Evolutionary conservation across 1,140 invertebrate genomes (phyloP), one percentile per base, ranked within the genome.

Genomic region (Hermetia illucens): DNA sequence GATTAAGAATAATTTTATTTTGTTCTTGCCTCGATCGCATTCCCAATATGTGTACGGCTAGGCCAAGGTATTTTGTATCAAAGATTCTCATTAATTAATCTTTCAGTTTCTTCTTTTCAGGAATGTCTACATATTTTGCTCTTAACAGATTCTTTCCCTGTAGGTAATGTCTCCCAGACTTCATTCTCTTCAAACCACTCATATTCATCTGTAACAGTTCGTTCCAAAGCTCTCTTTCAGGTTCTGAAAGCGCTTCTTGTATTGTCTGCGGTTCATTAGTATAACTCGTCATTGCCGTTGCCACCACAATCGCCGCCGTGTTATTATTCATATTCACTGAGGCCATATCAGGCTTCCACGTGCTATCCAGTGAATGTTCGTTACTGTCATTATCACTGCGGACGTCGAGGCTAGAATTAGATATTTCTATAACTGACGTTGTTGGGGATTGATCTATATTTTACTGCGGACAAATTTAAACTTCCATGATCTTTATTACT

Each of bases 121-220:
- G 24, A 9, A 13, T 27, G 13, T 9, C 24, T 27, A 27, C n/a
- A n/a, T n/a, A n/a, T n/a, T 47, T 55, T 56, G 33, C 31, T 35
- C 31, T 38, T 41, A 32, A 58, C 36, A 13, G 42, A 19, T 25
- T 45, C 46, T 31, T 45, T 20, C 10, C 36, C 39, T 41, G 40
- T 39, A 10, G 44, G 54, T 39, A 30, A 35, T 20, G 41, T 25
- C 8, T 34, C 34, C 48, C 51, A 59, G 12, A 47, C 39, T 35
- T 48, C 33, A 43, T 51, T 52, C 25, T 47, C 38, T 30, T 40
- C 38, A 10, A 53, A 39, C 15, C 48, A 44, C 10, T 50, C 21
- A 17, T 47, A 43, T 44, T 57, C 51, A 16, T 46, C 33, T 32
- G 38, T 18, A 30, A 58, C 52, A n/a, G 51, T 24, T 39, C 16